Base-by-base conservation (phyloP, 2,888 invertebrate species). In the Augiades crinisus region DNA sequence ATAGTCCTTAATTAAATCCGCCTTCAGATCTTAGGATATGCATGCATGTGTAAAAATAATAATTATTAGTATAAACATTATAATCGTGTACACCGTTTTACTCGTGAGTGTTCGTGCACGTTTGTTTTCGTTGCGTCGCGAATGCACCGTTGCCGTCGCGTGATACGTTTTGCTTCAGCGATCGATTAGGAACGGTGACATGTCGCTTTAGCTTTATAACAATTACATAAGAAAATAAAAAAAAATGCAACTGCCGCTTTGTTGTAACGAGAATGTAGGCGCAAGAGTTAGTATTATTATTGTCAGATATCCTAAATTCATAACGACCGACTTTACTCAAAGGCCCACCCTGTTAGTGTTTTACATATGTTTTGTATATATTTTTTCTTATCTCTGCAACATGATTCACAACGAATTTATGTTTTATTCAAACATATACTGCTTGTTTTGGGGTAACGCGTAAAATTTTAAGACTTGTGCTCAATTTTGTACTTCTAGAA, bases 221-320 rank as follows among this genome's bases (percentile, higher is more conserved):
- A 33, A 17, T 37, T 17, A 36, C 27, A 19, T 13, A 10, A 22
- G 22, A 16, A 16, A 10, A 22, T 14, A 16, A 16, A 5, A 17
- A 16, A 47, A 46, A 49, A 12, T 47, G 34, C 30, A 22, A 37
- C 41, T 31, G 61, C 59, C 63, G 62, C 58, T 67, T 63, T 60
- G 54, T 60, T 59, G 47, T 51, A 60, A 58, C 61, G 58, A 67
- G 52, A 61, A 56, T 68, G 65, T 63, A 66, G 64, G 65, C 63
- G 68, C 67, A 68, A 68, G 61, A 71, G 72, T 78, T 77, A 78
- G 73, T 34, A 67, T 75, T 72, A 81, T 87, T 89, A 89, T 89
- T 88, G 88, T 88, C 88, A 76, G 81, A 72, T 78, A 78, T 80
- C 71, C 74, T 85, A 81, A 81, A 82, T 82, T 81, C 79, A 75